Conservation (phyloP, 1,140 invertebrate species). For the Trialeurodes vaporariorum region DNA sequence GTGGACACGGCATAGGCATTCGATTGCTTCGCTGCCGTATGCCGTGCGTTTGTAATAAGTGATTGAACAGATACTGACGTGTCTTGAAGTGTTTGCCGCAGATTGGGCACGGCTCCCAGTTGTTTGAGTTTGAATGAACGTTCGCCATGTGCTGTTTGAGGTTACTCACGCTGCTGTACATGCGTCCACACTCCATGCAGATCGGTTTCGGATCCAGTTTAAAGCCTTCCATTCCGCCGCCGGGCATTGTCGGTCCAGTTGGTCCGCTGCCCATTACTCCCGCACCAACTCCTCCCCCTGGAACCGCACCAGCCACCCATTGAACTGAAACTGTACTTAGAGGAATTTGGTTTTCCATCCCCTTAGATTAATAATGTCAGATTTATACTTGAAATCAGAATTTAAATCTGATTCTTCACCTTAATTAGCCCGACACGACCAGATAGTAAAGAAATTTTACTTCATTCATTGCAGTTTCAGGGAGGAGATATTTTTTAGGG, state of each 20-base stretch:
- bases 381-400: too few species aligned
- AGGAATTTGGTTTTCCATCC: too few species aligned
- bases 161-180: constrained; percentile 51
- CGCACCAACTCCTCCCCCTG: constrained; percentile 4
- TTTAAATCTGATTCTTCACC: too few species aligned
- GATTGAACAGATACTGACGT: constrained; percentile 55
- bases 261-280: not conserved
- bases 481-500: too few species aligned
- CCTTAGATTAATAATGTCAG: too few species aligned
- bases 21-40: constrained; percentile 41
- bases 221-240: constrained; percentile 13
- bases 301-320: constrained; percentile 9
- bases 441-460: too few species aligned
- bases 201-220: constrained; percentile 39
- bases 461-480: too few species aligned
- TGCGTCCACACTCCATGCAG: constrained; percentile 52
- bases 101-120: constrained; percentile 48
- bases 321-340: constrained; percentile 9
- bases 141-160: constrained; percentile 61
- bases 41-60: constrained; percentile 52
- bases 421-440: too few species aligned
- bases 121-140: constrained; percentile 50
- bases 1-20: constrained; percentile 23
- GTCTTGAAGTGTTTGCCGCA: constrained; percentile 56
- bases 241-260: not conserved